Base-by-base conservation (phyloP, 2,888 invertebrate species). In the Scotopteryx bipunctaria region DNA sequence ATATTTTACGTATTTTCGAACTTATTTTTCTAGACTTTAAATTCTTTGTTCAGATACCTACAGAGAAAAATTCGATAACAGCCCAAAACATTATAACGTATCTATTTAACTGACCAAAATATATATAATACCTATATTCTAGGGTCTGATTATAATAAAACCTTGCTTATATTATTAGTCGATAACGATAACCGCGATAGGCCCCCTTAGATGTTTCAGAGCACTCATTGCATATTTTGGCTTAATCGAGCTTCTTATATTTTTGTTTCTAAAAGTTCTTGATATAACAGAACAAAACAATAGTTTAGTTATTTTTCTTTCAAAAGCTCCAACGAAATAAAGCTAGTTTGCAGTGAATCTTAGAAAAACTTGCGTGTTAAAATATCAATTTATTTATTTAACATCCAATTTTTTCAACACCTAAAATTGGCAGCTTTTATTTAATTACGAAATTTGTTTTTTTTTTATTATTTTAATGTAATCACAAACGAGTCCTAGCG, bases 401-500 rank as follows among this genome's bases (percentile, higher is more conserved):
- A 23, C 21, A 11, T n/a, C 16, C 25, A 43, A 25, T 23, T 48
- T 35, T 48, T 13, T n/a, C n/a, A n/a, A n/a, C 27, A 27, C 27
- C 5, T 9, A 11, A 27, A 27, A 8, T 2, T 9, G 27, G 9
- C 11, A 27, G 27, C 27, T 5, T 3, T 11, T 27, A 27, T 69
- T 69, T 73, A 59, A 53, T 6, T 11, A 25, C 42, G n/a, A 59
- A 63, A 14, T 62, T 66, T 61, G 63, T 65, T 62, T 64, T 67
- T 70, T 67, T 58, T 59, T 73, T 66, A 64, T 65, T 75, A 69
- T 72, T 69, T 60, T 66, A 69, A 67, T 62, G 69, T 72, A 73
- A 64, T 59, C 73, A 76, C 71, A 58, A 75, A 78, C 73, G 84
- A 85, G 86, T 86, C 86, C 85, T 84, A 85, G 90, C 90, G 89